Base-by-base conservation (phyloP, 2,888 invertebrate species). In the Drosophila cracens region DNA sequence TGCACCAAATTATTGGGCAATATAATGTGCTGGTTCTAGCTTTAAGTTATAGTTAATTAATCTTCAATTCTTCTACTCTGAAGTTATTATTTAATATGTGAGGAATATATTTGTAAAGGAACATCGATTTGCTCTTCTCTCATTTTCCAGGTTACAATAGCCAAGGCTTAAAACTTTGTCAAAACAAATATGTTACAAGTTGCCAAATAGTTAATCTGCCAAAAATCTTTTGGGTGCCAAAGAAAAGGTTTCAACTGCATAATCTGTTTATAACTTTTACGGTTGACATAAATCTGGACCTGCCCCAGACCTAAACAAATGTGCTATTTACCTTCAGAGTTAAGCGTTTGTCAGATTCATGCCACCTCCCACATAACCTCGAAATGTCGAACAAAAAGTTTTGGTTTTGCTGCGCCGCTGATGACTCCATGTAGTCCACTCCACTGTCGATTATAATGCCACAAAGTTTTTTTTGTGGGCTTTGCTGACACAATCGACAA, bases 221-320 rank as follows among this genome's bases (percentile, higher is more conserved):
- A 16, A 31, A 27, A 21, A 56, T 21, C 33, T 33, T 61, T 18
- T 25, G 4, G 18, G 29, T 52, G n/a, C 2, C 11, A n/a, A 10
- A 33, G 6, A 33, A 46, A 43, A 29, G 46, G 10, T 40, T 43
- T 56, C 33, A n/a, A 10, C 27, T 40, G 31, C 49, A 58, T 70
- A 65, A 75, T 75, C 61, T 62, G 36, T 58, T 75, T 70, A 63
- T 75, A 75, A 75, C 46, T 73, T 74, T 62, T 38, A 40, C 69
- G 58, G 40, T 71, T 62, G 69, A 48, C 61, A 57, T 57, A 53
- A 49, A 13, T 57, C 57, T 25, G 29, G 53, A 43, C 13, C 54
- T 29, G 49, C 18, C 53, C 43, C 48, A 59, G 63, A 46, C 59
- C 36, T 56, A 25, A 36, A 27, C 43, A 43, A 54, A 56, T 63